Evolutionary conservation across 2,113 vertebrate species (phyloP), one percentile per base, ranked within the genome.

Genomic region (Euleptes europaea): DNA sequence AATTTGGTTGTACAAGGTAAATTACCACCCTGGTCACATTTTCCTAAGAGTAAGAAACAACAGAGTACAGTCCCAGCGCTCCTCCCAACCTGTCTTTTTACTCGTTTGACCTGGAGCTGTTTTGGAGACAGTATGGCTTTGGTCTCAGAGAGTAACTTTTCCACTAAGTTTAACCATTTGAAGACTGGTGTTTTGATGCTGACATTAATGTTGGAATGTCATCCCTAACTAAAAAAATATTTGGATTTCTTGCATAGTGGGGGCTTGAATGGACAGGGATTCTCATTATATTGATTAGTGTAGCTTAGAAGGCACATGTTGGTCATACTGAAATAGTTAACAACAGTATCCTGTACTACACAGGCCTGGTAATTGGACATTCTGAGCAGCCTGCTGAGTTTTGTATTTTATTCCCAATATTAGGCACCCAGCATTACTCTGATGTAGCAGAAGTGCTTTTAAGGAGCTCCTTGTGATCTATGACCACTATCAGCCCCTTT

Each of bases 21-120:
- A 89, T 93, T 95, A 94, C 94, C 95, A 93, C 93, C 89, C 90
- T 91, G 88, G 88, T 91, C 0, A 83, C 79, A 84, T 94, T 86
- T 90, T 90, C 74, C 33, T 85, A 77, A 67, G 82, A 95, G 78
- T 83, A 89, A 83, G 19, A 86, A 91, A 81, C 84, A 63, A 76
- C 74, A 84, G 71, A 90, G 83, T 71, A 69, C 73, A 89, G 78
- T 2, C 78, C 69, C 31, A 54, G 31, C 54, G 38, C 81, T 85
- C 88, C 84, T 33, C 51, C 51, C 1, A 19, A 69, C 82, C 80
- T 90, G 72, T 69, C 60, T 90, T 82, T n/a, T 86, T 87, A 26
- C 73, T 78, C 35, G 35, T 1, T 75, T 93, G 84, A 71, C 86
- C 71, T 82, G 84, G 71, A 93, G 86, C 63, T 85, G 38, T 90